Base-by-base conservation (phyloP, 2,797 vertebrate genomes). In the Lutjanus argentimaculatus region DNA sequence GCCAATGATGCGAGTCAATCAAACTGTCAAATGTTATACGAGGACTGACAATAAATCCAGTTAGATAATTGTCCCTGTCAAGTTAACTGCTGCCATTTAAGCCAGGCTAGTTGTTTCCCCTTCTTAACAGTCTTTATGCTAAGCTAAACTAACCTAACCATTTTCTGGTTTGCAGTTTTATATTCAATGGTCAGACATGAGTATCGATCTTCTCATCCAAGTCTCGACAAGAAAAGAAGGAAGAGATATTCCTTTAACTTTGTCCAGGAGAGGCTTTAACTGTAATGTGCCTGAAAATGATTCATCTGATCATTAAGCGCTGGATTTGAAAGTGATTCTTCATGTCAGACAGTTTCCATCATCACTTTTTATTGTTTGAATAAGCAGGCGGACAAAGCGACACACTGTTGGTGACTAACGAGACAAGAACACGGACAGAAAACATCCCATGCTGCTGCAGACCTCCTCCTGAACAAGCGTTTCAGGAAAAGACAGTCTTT, bases 311-410 rank as follows among this genome's bases (percentile, higher is more conserved):
- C 73, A 79, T 72, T 56, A 74, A 77, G 57, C 3, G 1, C 17
- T 16, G 8, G n/a, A 61, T 67, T 55, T 59, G 25, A 69, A 75
- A 80, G 71, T 19, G 21, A 61, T 36, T 79, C 72, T 77, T 75
- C 6, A 45, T 52, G 43, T 79, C 40, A 73, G 61, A 82, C 17
- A 45, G 57, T 36, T 59, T 84, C 57, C 64, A 45, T 82, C 71
- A 63, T 77, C 52, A 46, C 42, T 65, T 72, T 79, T 74, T 67
- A 71, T 76, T 63, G 43, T 83, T 77, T 77, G n/a, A 67, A 59
- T 51, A 52, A 59, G 63, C 43, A 45, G 46, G 6, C n/a, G 25
- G 71, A 80, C 75, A 75, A 80, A 75, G 48, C 80, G 51, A 79
- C 52, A 46, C 19, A 30, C 21, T 0, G 67, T 21, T 69, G 49